Evolutionary conservation across 2,888 invertebrate species (phyloP).

Genomic region (Macrophya alboannulata): DNA sequence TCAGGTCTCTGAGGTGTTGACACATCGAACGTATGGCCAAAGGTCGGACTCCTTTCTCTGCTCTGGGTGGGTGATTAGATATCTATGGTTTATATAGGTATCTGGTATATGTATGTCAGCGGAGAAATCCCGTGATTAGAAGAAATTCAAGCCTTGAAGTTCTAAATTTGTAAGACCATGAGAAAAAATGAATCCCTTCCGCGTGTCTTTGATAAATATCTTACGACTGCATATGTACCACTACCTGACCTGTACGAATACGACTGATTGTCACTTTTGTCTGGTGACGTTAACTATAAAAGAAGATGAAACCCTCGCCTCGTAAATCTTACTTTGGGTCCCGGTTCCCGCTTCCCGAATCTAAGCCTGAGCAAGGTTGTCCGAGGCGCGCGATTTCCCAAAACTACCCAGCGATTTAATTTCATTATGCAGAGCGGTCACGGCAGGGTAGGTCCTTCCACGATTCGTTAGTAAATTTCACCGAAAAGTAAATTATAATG

Average conservation of each 20-base stretch:
- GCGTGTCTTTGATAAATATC: background rate
- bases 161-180: background rate
- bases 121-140: background rate
- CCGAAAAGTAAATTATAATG: background rate
- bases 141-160: background rate
- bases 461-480: conserved; percentile 7
- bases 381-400: background rate
- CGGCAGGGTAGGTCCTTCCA: background rate
- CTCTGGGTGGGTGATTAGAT: background rate
- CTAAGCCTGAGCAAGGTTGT: conserved; percentile 20
- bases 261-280: background rate
- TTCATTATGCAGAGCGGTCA: background rate
- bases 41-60: background rate
- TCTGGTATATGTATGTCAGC: background rate
- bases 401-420: conserved; percentile 2
- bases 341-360: background rate
- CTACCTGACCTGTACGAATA: background rate
- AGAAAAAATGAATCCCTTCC: background rate
- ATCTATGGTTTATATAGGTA: too few relatives aligned
- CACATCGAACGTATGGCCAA: background rate
- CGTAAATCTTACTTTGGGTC: conserved; percentile 17
- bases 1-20: background rate
- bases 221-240: background rate
- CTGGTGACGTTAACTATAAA: background rate
- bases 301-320: conserved; percentile 1